A percentile compares a stretch with the other conserved stretches of the same genome.
Evolutionary conservation across 1,140 invertebrate species (phyloP).

Genomic region (Bursaphelenchus mucronatus): DNA sequence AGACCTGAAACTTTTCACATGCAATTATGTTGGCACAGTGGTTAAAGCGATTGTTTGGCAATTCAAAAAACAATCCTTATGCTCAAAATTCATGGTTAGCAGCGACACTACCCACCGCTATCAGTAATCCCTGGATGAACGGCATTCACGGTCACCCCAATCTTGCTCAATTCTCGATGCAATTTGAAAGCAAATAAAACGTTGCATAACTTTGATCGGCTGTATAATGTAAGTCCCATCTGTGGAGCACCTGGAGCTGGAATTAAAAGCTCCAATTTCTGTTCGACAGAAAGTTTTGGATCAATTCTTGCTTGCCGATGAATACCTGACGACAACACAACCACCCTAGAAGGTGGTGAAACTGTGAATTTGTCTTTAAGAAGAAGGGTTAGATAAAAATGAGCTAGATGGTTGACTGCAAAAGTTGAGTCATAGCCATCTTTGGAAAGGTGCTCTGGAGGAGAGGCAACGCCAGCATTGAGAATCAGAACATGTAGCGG

Average conservation of each 20-base stretch:
- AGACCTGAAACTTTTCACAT: background rate
- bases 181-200: slow-evolving; percentile 76
- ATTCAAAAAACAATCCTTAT: slow-evolving; percentile 73
- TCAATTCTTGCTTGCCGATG: too few species aligned
- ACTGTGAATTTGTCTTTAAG: too few species aligned
- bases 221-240: slow-evolving; percentile 73
- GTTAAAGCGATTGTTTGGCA: slow-evolving; percentile 46
- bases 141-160: slow-evolving; percentile 72
- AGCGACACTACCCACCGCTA: too few species aligned
- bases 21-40: background rate
- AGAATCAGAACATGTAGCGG: slow-evolving; percentile 78
- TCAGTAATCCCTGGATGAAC: slow-evolving; percentile 84
- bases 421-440: too few species aligned
- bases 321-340: too few species aligned
- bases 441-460: slow-evolving; percentile 65
- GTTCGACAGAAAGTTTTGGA: too few species aligned
- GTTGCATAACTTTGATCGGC: slow-evolving; percentile 83
- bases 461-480: slow-evolving; percentile 82
- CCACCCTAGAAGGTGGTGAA: too few species aligned
- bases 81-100: too few species aligned
- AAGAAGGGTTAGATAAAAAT: too few species aligned
- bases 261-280: too few species aligned
- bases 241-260: too few species aligned
- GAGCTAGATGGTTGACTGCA: too few species aligned
- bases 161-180: slow-evolving; percentile 70